A percentile compares a stretch with the other conserved stretches of the same genome.
Conservation (phyloP, 2,113 vertebrate genomes). For the Alaudala cheleensis region DNA sequence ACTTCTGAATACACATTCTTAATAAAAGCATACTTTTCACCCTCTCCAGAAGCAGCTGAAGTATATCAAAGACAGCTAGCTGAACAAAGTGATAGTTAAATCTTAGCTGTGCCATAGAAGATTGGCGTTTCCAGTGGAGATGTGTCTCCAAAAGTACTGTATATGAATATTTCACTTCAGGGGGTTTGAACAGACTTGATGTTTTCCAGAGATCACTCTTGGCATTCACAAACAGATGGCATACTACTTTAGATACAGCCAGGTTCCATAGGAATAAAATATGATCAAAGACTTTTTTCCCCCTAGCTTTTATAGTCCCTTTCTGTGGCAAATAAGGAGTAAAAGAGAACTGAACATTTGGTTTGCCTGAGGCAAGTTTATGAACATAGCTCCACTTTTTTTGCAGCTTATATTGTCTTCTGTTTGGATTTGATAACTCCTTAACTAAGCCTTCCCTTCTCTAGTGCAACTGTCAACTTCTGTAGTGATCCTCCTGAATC, state of each 20-base stretch:
- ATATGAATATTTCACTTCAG: background rate
- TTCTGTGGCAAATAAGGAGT: constrained; percentile 43
- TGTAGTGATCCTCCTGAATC: background rate
- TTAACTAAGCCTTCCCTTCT: constrained; percentile 43
- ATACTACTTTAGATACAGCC: constrained; percentile 9
- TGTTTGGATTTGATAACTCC: constrained; percentile 59
- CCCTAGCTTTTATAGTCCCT: constrained; percentile 10
- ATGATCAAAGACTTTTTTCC: constrained; percentile 25
- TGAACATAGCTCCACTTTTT: constrained; percentile 33
- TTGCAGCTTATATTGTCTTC: constrained; percentile 39
- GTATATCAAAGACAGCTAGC: background rate
- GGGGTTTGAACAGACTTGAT: background rate
- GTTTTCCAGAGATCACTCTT: background rate
- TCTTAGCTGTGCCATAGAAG: background rate
- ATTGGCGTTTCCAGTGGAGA: background rate
- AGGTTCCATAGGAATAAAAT: background rate
- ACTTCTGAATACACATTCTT: background rate
- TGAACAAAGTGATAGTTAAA: background rate
- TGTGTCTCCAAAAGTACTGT: background rate
- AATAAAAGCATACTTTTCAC: background rate
- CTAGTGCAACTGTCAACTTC: background rate
- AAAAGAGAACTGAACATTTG: constrained; percentile 65
- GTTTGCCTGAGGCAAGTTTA: constrained; percentile 70
- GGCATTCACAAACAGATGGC: background rate
- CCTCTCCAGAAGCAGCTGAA: background rate